phyloP scores from a whole-genome alignment of 1,140 invertebrate species.

The Capitella teleta region DNA sequence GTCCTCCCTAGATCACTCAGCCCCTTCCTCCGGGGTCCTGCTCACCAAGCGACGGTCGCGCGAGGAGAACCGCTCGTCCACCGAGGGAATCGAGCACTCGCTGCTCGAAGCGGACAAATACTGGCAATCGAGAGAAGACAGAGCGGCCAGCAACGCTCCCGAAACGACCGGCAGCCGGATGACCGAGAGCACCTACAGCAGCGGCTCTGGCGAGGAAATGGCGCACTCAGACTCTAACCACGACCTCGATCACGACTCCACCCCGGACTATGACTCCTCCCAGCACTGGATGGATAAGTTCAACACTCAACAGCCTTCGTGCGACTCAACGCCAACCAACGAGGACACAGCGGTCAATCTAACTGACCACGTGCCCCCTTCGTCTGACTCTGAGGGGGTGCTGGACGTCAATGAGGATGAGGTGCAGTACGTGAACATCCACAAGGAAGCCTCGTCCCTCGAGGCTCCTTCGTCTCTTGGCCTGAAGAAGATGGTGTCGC shows the following conservation, averaged over 20 bases:
- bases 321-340: too few relatives aligned
- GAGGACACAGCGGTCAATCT: too few relatives aligned
- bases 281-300: too few relatives aligned
- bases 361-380: too few relatives aligned
- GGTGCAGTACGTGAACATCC: background rate
- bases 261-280: background rate
- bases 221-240: conserved; percentile 5
- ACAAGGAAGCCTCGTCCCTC: background rate
- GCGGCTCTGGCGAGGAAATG: conserved; percentile 10
- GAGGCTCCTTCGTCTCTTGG: background rate
- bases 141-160: background rate
- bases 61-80: conserved; percentile 3
- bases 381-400: background rate
- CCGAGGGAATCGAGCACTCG: conserved; percentile 8
- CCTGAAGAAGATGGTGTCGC: background rate
- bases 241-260: background rate
- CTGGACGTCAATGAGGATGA: background rate
- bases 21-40: conserved; percentile 1
- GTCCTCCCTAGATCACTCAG: too few relatives aligned
- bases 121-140: background rate
- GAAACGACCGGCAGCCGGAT: background rate
- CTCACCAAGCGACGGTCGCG: conserved; percentile 7
- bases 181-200: conserved; percentile 11
- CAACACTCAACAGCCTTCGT: too few relatives aligned
- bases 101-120: conserved; percentile 7